Evolutionary conservation across 2,888 invertebrate species (phyloP).

Genomic region (Mechanitis mazaeus): DNA sequence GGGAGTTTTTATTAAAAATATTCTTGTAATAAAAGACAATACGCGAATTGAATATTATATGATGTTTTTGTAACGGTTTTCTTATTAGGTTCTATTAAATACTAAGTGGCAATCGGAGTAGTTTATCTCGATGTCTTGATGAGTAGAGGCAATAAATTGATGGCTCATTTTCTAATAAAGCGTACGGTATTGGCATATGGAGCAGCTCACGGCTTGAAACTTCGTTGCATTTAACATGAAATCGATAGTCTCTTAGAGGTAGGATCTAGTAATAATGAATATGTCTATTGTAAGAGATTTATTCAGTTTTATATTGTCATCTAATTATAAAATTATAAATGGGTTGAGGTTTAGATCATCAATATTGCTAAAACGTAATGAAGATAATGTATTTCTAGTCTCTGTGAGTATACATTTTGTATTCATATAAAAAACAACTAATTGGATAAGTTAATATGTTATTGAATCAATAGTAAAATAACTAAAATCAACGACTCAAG

Average conservation of each 20-base stretch:
- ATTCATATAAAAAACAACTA: too few relatives aligned
- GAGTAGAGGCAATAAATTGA: conserved; percentile 48
- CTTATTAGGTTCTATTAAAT: conserved; percentile 22
- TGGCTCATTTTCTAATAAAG: conserved; percentile 54
- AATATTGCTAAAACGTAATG: too few relatives aligned
- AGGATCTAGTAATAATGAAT: conserved; percentile 38
- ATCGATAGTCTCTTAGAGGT: conserved; percentile 44
- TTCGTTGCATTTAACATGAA: conserved; percentile 70
- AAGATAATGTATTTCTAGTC: too few relatives aligned
- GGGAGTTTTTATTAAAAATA: conserved; percentile 10
- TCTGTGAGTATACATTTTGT: too few relatives aligned
- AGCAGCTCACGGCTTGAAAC: conserved; percentile 47
- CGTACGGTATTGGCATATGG: conserved; percentile 39
- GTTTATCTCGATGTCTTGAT: conserved; percentile 36
- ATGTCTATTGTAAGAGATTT: conserved; percentile 14
- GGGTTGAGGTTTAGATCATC: background rate
- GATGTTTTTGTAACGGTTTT: conserved; percentile 7
- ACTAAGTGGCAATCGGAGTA: conserved; percentile 21
- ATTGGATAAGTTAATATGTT: too few relatives aligned
- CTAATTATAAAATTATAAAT: background rate
- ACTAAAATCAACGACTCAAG: too few relatives aligned
- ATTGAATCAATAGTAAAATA: too few relatives aligned
- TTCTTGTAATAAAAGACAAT: conserved; percentile 6
- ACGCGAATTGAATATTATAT: conserved; percentile 2
- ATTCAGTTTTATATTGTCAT: background rate